phyloP scores from a whole-genome alignment of 2,797 vertebrate species.

The Aplochiton taeniatus region DNA sequence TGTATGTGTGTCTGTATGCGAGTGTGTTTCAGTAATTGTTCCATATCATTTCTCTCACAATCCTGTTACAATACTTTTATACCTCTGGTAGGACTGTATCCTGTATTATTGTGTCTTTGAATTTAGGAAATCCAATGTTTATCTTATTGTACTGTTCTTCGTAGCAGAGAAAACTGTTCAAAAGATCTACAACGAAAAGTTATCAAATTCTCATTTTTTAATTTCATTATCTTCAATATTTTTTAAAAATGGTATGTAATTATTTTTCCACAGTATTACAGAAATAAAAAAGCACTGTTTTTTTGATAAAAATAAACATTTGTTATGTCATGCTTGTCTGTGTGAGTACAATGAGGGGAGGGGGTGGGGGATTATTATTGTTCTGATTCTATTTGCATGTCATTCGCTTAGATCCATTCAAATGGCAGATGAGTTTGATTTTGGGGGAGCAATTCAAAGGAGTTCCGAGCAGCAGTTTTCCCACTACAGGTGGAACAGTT shows the following conservation, averaged over 20 bases:
- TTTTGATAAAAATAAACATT: constrained; percentile 61
- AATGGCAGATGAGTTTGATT: too few relatives aligned
- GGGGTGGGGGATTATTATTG: neutral
- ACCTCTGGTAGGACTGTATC: constrained; percentile 85
- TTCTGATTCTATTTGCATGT: neutral
- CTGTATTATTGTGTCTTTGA: constrained; percentile 84
- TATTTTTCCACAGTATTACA: constrained; percentile 88
- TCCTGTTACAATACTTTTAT: constrained; percentile 82
- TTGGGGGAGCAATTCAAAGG: too few relatives aligned
- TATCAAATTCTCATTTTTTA: constrained; percentile 78
- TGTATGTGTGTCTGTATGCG: constrained; percentile 44
- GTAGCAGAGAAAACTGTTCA: constrained; percentile 80
- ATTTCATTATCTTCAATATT: constrained; percentile 83
- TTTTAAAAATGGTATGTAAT: constrained; percentile 86
- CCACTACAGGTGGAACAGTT: too few relatives aligned
- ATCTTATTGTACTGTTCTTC: constrained; percentile 84
- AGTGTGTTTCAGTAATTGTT: constrained; percentile 60
- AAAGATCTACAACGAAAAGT: constrained; percentile 77
- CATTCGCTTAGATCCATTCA: too few relatives aligned
- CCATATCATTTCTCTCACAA: constrained; percentile 79
- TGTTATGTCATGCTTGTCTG: neutral
- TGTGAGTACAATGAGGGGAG: neutral
- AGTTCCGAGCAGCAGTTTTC: too few relatives aligned
- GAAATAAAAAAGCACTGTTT: constrained; percentile 86
- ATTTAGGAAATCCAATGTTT: constrained; percentile 78